Evolutionary conservation across 1,140 invertebrate species (phyloP), one percentile per base, ranked within the genome.

Genomic region (Leptoteleia sp.): DNA sequence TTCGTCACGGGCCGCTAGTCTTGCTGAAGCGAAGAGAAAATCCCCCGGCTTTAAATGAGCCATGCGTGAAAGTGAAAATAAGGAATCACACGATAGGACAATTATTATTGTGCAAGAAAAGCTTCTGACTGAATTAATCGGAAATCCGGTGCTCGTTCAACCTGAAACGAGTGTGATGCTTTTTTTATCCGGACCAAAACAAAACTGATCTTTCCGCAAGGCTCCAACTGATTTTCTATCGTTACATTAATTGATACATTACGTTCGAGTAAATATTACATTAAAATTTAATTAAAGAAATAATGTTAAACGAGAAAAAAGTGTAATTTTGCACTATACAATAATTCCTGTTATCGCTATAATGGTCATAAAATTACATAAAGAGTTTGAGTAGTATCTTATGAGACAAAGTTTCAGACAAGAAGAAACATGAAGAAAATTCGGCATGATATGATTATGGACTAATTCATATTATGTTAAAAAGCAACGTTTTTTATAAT

Each of bases 31-130:
- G 61, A 72, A 68, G 76, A 80, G 81, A 84, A 82, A 84, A 82
- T 68, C 79, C 75, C 79, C 59, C 77, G 80, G 77, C 55, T 83
- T 71, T 80, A 75, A 82, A 82, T 80, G 75, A 83, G 72, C 65
- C 77, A 71, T 81, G 72, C 73, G 72, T 54, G 73, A 81, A 81
- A 82, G 79, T 83, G 79, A 84, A 83, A 81, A 83, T 71, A 73
- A 83, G 71, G 76, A 73, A 80, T 78, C 68, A 73, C 67, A 55
- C 62, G 67, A 78, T 37, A 12, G 48, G 70, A 75, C 76, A 70
- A 70, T 75, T 79, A 75, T 75, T 78, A 75, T 75, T 70, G 70
- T 71, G 42, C 50, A 75, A 79, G 70, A 79, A 75, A 75, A 68
- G 54, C 70, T 62, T 52, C 31, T 25, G 59, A 27, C 42, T 31